Conservation (phyloP, 2,113 vertebrate genomes). For the Bufo bufo region DNA sequence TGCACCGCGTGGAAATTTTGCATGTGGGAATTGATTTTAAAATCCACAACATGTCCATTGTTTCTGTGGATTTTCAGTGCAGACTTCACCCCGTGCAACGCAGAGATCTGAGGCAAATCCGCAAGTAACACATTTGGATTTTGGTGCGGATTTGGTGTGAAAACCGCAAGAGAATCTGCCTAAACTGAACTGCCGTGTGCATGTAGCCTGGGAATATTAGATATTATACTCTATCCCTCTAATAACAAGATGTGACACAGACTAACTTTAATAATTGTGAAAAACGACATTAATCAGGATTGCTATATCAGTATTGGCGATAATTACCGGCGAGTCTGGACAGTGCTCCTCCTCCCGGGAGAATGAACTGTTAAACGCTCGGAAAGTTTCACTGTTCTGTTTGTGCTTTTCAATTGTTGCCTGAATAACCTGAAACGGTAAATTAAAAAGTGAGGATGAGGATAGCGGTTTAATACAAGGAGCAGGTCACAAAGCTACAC, state of each 20-base stretch:
- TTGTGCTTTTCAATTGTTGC: slow-evolving; percentile 92
- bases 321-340: slow-evolving; percentile 83
- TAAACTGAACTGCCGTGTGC: too few species aligned
- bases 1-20: too few species aligned
- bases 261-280: neutral
- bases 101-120: too few species aligned
- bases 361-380: slow-evolving; percentile 86
- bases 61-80: too few species aligned
- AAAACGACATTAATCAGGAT: neutral
- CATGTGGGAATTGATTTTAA: too few species aligned
- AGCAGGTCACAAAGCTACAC: neutral
- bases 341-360: slow-evolving; percentile 85
- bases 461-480: neutral
- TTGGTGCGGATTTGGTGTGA: too few species aligned
- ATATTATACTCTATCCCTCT: too few species aligned
- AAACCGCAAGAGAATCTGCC: too few species aligned
- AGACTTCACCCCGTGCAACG: too few species aligned
- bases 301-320: neutral
- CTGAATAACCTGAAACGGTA: slow-evolving; percentile 80
- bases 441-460: neutral
- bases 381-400: slow-evolving; percentile 95
- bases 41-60: too few species aligned
- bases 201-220: too few species aligned
- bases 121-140: too few species aligned
- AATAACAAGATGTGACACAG: neutral